Percentiles rank a stretch among this genome's conserved stretches.
These are phyloP conservation scores for Chaetodon trifasciatus DNA, from an alignment of 2,797 vertebrate species.

Conservation along the genomic window DNA sequence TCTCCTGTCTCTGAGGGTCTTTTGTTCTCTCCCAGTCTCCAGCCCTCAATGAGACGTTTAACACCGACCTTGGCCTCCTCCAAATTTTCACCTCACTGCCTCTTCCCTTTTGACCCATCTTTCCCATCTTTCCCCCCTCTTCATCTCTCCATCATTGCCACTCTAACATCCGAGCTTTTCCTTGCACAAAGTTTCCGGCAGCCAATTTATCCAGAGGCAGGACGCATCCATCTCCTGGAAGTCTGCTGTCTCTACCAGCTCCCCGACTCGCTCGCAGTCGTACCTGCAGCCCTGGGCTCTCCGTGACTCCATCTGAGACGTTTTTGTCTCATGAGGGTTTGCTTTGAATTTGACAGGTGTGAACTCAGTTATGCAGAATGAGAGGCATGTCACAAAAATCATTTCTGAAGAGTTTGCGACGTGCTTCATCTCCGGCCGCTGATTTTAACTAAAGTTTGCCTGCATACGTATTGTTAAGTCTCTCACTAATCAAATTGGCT, in stretches of 20 bases:
- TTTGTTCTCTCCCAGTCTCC: conserved; percentile 36
- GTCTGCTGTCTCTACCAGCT: conserved; percentile 43
- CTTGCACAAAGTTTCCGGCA: conserved; percentile 75
- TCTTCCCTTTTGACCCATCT: conserved; percentile 63
- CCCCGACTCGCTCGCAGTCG: conserved; percentile 34
- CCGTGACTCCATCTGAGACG: conserved; percentile 32
- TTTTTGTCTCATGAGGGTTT: conserved; percentile 29
- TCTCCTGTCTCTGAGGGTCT: conserved; percentile 20
- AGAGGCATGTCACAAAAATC: conserved; percentile 1
- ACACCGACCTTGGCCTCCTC: conserved; percentile 55
- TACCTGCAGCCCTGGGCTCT: conserved; percentile 50
- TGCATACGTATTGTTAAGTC: neutral
- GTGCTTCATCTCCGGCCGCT: neutral
- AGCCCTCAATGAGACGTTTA: conserved; percentile 60
- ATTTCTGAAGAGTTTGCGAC: conserved; percentile 20
- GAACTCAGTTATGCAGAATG: conserved; percentile 33
- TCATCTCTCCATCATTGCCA: conserved; percentile 72
- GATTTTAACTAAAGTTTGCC: neutral
- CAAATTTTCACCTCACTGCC: conserved; percentile 40
- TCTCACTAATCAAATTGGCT: neutral
- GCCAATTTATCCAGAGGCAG: conserved; percentile 81
- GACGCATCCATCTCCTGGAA: conserved; percentile 77
- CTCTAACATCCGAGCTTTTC: conserved; percentile 65
- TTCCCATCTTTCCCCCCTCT: conserved; percentile 37
- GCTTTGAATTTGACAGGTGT: conserved; percentile 45